Base-by-base conservation (phyloP, 2,888 invertebrate genomes). In the Alentia gelatinosa region DNA sequence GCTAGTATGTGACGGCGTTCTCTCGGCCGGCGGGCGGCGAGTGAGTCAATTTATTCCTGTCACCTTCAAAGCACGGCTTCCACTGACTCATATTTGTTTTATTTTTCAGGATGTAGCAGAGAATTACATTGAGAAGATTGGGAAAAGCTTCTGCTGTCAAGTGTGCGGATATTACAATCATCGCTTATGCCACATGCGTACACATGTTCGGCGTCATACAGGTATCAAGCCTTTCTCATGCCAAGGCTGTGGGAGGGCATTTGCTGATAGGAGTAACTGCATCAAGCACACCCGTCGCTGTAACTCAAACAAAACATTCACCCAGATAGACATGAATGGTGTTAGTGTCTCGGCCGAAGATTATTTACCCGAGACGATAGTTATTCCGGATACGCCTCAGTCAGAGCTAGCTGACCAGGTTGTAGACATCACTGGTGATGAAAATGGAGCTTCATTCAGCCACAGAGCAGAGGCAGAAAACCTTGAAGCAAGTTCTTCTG, bases 251-350 rank as follows among this genome's bases (percentile, higher is more conserved):
- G 50, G 50, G 1, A 23, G n/a, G 9, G 42, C 47, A n/a, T 86
- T 86, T 35, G 33, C 42, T 35, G 86, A 86, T 47, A 26, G 19
- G 47, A 47, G 47, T 47, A 47, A 47, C 23, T 40, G 4, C 86
- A 86, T 33, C 47, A 86, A 86, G 42, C 86, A 86, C 19, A 23
- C 26, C 5, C 83, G 83, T 4, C 68, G 68, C 68, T 68, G 68
- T 68, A 68, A n/a, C n/a, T n/a, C n/a, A n/a, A n/a, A n/a, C n/a
- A n/a, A n/a, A n/a, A n/a, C n/a, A n/a, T n/a, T n/a, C n/a, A n/a
- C n/a, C n/a, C n/a, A n/a, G n/a, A n/a, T n/a, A n/a, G n/a, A n/a
- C n/a, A n/a, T n/a, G n/a, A n/a, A n/a, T n/a, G n/a, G n/a, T n/a
- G n/a, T n/a, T n/a, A n/a, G n/a, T n/a, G n/a, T n/a, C n/a, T n/a